Conservation (phyloP, 2,797 vertebrate species). For the Rousettus madagascariensis region DNA sequence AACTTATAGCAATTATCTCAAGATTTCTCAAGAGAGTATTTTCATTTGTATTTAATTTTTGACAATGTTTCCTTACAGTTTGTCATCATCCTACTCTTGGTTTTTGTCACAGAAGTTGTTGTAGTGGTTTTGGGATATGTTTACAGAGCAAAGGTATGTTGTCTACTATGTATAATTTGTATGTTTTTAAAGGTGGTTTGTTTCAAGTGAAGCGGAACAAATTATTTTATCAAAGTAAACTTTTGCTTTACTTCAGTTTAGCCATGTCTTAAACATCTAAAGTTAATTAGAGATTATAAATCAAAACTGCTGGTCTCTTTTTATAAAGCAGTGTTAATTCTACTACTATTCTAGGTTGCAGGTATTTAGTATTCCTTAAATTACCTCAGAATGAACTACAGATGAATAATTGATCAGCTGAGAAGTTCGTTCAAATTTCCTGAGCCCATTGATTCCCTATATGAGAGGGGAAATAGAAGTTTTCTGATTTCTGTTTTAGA, state of each 20-base stretch:
- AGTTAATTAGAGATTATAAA: background rate
- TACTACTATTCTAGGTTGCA: background rate
- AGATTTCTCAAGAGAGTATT: background rate
- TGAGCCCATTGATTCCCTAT: background rate
- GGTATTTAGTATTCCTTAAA: background rate
- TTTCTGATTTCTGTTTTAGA: conserved; percentile 44
- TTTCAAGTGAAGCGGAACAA: background rate
- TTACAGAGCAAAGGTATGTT: conserved; percentile 97
- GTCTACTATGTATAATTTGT: background rate
- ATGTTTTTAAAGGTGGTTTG: background rate
- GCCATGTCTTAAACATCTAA: background rate
- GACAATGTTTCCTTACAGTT: conserved; percentile 88
- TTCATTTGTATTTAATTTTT: conserved; percentile 50
- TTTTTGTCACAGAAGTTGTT: conserved; percentile 96
- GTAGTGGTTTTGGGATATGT: conserved; percentile 98
- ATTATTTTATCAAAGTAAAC: background rate
- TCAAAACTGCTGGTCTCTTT: background rate
- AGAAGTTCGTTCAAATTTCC: background rate
- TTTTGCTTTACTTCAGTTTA: conserved; percentile 40
- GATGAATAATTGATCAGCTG: background rate
- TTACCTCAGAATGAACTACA: background rate
- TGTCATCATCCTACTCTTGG: conserved; percentile 96
- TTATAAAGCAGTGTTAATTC: background rate
- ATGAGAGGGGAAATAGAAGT: background rate
- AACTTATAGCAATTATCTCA: background rate